Evolutionary conservation across 2,113 vertebrate genomes (phyloP).

Genomic region (Oncorhynchus keta): DNA sequence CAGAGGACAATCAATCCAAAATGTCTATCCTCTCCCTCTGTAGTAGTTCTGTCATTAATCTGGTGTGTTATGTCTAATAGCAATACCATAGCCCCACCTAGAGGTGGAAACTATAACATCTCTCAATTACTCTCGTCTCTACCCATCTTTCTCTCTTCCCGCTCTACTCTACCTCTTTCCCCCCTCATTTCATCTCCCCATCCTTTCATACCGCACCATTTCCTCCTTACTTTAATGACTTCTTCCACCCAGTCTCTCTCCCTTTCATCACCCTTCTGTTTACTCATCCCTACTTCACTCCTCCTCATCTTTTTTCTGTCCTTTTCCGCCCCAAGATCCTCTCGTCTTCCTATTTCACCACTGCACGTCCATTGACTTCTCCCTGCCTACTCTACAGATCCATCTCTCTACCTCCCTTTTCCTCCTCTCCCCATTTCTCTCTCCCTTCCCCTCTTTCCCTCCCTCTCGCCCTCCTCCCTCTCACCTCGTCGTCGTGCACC

Average conservation of each 20-base stretch:
- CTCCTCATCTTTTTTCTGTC: too few species aligned
- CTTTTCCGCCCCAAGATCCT: too few species aligned
- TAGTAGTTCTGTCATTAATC: not conserved
- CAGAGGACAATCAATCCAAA: too few species aligned
- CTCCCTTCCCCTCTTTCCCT: not conserved
- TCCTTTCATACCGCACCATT: too few species aligned
- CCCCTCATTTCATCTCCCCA: not conserved
- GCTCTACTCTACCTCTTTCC: slow-evolving; percentile 1
- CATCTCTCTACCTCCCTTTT: not conserved
- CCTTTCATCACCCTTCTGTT: too few species aligned
- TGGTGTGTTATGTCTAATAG: not conserved
- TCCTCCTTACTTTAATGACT: too few species aligned
- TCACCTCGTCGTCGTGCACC: slow-evolving; percentile 96
- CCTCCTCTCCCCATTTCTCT: not conserved
- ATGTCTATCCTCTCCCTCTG: not conserved
- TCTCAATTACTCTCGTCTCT: not conserved
- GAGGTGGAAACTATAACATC: not conserved
- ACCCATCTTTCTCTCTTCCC: not conserved
- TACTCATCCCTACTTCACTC: too few species aligned
- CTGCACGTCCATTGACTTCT: slow-evolving; percentile 20
- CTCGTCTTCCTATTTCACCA: slow-evolving; percentile 1
- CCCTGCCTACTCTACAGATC: slow-evolving; percentile 1
- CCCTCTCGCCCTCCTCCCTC: slow-evolving; percentile 10
- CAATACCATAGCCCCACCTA: slow-evolving; percentile 22
- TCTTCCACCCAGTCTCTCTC: too few species aligned